A percentile compares a stretch with the other conserved stretches of the same genome.
phyloP scores from a whole-genome alignment of 2,113 vertebrate genomes.

The Sialia sialis region DNA sequence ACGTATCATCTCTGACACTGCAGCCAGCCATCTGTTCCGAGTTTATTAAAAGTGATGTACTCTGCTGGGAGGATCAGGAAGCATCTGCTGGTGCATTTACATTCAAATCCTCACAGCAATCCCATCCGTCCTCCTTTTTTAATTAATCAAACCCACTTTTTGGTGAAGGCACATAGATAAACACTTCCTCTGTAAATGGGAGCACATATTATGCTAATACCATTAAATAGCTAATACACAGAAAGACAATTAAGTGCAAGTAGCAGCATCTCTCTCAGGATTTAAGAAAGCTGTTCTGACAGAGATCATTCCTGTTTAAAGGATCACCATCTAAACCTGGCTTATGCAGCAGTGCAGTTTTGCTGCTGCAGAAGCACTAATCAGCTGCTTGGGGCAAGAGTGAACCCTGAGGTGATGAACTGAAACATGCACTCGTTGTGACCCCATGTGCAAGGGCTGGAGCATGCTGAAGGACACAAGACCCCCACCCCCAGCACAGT shows the following conservation, averaged over 20 bases:
- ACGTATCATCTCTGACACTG: background rate
- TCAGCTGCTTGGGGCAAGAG: background rate
- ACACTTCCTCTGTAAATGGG: background rate
- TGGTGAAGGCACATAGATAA: slow-evolving; percentile 32
- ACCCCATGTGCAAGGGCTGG: background rate
- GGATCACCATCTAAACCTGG: slow-evolving; percentile 31
- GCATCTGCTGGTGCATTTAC: slow-evolving; percentile 60
- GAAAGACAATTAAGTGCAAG: slow-evolving; percentile 27
- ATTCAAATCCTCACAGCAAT: slow-evolving; percentile 58
- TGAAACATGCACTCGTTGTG: background rate
- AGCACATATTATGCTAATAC: background rate
- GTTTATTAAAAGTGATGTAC: slow-evolving; percentile 63
- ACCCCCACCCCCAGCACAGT: background rate
- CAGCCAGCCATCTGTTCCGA: slow-evolving; percentile 57
- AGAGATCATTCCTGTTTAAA: slow-evolving; percentile 33
- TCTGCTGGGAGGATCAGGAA: slow-evolving; percentile 61
- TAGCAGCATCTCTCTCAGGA: slow-evolving; percentile 11
- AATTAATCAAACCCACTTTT: slow-evolving; percentile 52
- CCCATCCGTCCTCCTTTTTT: slow-evolving; percentile 9
- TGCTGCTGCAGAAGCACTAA: background rate
- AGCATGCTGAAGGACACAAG: background rate
- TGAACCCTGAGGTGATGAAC: background rate
- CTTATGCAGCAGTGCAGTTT: background rate
- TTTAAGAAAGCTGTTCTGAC: slow-evolving; percentile 40
- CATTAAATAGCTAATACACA: slow-evolving; percentile 27